phyloP scores from a whole-genome alignment of 2,888 invertebrate species.

The Cinara cedri region DNA sequence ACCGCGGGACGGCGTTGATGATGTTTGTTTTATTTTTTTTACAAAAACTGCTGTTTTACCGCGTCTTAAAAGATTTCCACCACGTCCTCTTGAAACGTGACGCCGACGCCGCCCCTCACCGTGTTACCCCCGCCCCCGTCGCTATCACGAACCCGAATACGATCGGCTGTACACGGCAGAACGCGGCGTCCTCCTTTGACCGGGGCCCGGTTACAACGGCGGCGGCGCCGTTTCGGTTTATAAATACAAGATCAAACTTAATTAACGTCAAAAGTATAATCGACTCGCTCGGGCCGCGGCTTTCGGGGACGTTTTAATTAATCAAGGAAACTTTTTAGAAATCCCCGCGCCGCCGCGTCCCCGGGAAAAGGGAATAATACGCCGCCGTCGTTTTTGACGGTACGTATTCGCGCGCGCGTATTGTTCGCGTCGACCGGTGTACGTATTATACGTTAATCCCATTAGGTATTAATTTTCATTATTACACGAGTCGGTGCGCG shows the following conservation, averaged over 20 bases:
- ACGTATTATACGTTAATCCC: slow-evolving; percentile 55
- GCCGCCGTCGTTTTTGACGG: slow-evolving; percentile 37
- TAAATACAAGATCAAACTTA: slow-evolving; percentile 41
- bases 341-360: slow-evolving; percentile 22
- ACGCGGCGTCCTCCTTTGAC: too few species aligned
- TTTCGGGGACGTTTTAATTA: slow-evolving; percentile 43
- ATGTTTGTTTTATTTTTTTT: too few species aligned
- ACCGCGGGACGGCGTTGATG: too few species aligned
- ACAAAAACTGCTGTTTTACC: too few species aligned
- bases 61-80: too few species aligned
- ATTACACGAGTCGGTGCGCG: slow-evolving; percentile 48
- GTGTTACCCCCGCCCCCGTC: too few species aligned
- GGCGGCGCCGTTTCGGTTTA: background rate
- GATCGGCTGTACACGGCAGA: too few species aligned
- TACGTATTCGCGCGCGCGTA: slow-evolving; percentile 22
- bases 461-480: slow-evolving; percentile 56
- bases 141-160: too few species aligned
- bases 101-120: too few species aligned
- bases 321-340: slow-evolving; percentile 55
- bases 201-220: background rate
- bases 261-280: slow-evolving; percentile 50
- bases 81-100: too few species aligned
- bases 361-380: slow-evolving; percentile 34
- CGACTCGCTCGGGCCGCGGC: slow-evolving; percentile 14
- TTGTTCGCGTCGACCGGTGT: slow-evolving; percentile 50